A percentile compares a stretch with the other conserved stretches of the same genome.
Conservation (phyloP, 2,888 invertebrate genomes). For the Hydroisotoma schaefferi region DNA sequence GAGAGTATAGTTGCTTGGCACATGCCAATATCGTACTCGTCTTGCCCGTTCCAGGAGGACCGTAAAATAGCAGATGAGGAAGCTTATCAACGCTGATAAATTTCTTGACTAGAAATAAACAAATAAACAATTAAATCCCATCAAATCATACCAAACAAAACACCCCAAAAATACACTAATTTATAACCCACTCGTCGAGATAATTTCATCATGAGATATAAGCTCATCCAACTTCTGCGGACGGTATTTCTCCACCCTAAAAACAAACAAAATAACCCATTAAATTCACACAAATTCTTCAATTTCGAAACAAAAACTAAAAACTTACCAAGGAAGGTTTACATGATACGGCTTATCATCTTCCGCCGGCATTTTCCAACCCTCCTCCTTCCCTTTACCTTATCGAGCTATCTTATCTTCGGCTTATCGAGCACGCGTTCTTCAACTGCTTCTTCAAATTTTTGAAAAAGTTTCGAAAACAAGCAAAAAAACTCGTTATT, state of each 20-base stretch:
- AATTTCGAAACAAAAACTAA: background rate
- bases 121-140: background rate
- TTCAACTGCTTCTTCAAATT: too few relatives aligned
- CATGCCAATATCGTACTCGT: conserved; percentile 96
- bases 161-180: conserved; percentile 49
- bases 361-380: conserved; percentile 2
- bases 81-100: conserved; percentile 71
- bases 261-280: conserved; percentile 15
- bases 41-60: conserved; percentile 91
- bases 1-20: conserved; percentile 82
- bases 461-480: too few relatives aligned
- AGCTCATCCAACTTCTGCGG: conserved; percentile 86
- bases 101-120: conserved; percentile 64
- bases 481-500: too few relatives aligned
- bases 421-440: too few relatives aligned
- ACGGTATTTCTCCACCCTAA: conserved; percentile 97
- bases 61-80: conserved; percentile 91
- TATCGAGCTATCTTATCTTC: too few relatives aligned
- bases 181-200: conserved; percentile 74
- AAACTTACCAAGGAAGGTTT: conserved; percentile 44
- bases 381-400: too few relatives aligned
- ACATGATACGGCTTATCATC: conserved; percentile 39
- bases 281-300: background rate
- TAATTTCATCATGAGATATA: conserved; percentile 95
- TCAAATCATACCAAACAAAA: background rate